phyloP scores from a whole-genome alignment of 2,888 invertebrate genomes.

The Apamea epomidion region DNA sequence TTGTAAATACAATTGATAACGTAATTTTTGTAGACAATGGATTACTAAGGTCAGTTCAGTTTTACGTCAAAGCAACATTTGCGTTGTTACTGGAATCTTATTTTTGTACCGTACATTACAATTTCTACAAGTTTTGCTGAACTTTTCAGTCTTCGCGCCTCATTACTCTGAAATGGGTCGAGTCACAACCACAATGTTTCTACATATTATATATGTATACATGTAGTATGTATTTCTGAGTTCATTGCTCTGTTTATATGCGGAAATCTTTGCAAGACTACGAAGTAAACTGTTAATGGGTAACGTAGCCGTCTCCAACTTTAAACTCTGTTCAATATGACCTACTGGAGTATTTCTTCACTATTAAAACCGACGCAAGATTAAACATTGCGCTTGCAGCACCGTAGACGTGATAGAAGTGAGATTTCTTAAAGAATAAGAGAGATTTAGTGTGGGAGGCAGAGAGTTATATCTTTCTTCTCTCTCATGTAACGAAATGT shows the following conservation, averaged over 20 bases:
- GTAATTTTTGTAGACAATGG: slow-evolving; percentile 30
- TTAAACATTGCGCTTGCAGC: too few species aligned
- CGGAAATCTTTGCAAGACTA: background rate
- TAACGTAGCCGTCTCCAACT: background rate
- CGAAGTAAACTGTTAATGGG: background rate
- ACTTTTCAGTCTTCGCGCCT: slow-evolving; percentile 21
- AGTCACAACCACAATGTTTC: background rate
- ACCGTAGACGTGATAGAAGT: too few species aligned
- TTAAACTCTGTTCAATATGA: background rate
- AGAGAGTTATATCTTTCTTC: too few species aligned
- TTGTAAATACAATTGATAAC: slow-evolving; percentile 14
- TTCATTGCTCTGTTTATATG: background rate
- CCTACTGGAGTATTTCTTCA: background rate
- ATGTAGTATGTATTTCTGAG: background rate
- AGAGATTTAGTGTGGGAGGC: too few species aligned
- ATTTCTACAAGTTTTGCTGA: slow-evolving; percentile 6
- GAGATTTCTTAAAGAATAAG: too few species aligned
- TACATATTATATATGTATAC: background rate
- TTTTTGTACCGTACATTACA: background rate
- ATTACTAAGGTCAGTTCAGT: slow-evolving; percentile 12
- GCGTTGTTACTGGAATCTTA: background rate
- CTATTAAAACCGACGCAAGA: background rate
- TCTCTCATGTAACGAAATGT: too few species aligned
- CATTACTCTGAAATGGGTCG: slow-evolving; percentile 3
- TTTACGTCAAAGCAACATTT: slow-evolving; percentile 31